Base-by-base conservation (phyloP, 2,113 vertebrate genomes). In the Struthidea cinerea region DNA sequence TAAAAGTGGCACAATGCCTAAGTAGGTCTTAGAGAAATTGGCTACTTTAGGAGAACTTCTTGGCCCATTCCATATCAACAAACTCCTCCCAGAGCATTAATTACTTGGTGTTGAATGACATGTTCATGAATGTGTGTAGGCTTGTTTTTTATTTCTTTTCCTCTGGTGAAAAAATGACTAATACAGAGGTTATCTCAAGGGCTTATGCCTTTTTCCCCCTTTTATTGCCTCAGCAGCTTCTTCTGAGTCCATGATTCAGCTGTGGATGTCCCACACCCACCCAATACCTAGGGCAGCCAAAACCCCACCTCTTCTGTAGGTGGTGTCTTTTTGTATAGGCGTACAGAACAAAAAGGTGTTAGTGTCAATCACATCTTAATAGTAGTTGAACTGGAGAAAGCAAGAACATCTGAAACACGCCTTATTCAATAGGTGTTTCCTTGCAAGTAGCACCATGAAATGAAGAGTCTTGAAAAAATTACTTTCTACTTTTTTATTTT, bases 251-350 rank as follows among this genome's bases (percentile, higher is more conserved):
- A 44, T 94, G 80, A 95, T 59, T 94, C 86, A 96, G 52, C 86
- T 71, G 42, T 80, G 52, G 12, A 83, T 49, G 35, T 89, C 77
- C 73, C 96, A 96, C 94, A 94, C 95, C 94, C 95, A 87, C 60
- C 28, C 14, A 26, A 73, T 68, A 84, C 27, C 22, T 10, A 74
- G 11, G 55, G 35, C 2, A 2, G 79, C 59, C 59, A 88, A 92
- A 94, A 53, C 83, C 47, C 26, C 82, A 96, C 94, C 94, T 87
- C 12, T 74, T 92, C 47, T 84, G 93, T 94, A 87, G 91, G 93
- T 26, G 73, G 80, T 87, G 69, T 39, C 33, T 71, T 89, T 90
- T 91, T 91, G 26, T 91, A 60, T 27, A 64, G 23, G 21, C 28
- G 7, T 87, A 86, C 53, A 69, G 49, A 94, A 87, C 64, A 87